Percentiles rank a stretch among this genome's conserved stretches.
Conservation (phyloP, 2,888 invertebrate genomes). For the Diploptera punctata region DNA sequence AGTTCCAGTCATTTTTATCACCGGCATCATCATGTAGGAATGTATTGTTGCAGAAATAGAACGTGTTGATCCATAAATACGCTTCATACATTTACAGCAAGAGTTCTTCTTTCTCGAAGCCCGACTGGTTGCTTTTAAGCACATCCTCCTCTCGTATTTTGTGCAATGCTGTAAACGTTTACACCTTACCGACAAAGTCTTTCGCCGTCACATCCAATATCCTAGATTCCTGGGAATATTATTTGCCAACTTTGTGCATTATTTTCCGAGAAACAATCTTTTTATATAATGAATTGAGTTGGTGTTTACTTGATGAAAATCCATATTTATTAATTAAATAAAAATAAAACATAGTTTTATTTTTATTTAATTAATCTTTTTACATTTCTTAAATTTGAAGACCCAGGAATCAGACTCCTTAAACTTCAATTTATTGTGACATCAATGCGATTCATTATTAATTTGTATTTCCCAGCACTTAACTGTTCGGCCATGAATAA, state of each 20-base stretch:
- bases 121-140: too few species aligned
- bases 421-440: neutral
- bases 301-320: too few species aligned
- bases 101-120: too few species aligned
- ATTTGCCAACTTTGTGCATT: neutral
- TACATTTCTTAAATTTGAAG: too few species aligned
- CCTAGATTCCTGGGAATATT: too few species aligned
- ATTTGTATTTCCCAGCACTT: neutral
- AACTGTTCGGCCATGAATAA: neutral
- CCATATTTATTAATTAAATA: too few species aligned
- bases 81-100: too few species aligned
- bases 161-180: neutral
- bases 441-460: neutral
- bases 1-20: neutral
- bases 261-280: neutral
- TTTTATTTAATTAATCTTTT: too few species aligned
- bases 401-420: neutral
- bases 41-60: neutral
- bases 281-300: too few species aligned
- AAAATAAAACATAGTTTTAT: too few species aligned
- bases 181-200: neutral
- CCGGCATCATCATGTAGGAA: neutral
- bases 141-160: too few species aligned
- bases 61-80: neutral
- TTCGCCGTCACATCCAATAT: too few species aligned